Evolutionary conservation across 2,113 vertebrate species (phyloP).

Genomic region (Alouatta palliata): DNA sequence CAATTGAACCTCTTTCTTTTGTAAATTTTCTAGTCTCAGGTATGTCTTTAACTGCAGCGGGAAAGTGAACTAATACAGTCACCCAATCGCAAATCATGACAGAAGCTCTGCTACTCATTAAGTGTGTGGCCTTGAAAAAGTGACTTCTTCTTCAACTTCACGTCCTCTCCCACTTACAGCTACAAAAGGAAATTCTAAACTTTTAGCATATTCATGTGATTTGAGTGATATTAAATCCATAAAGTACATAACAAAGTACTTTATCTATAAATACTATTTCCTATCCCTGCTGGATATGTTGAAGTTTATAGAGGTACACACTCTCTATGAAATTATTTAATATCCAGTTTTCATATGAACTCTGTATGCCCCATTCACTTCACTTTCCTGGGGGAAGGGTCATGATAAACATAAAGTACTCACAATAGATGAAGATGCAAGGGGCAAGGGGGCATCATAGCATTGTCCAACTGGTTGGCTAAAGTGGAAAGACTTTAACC

Average conservation of each 20-base stretch:
- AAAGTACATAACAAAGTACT: neutral
- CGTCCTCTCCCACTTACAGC: too few species aligned
- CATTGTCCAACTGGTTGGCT: neutral
- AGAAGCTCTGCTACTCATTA: neutral
- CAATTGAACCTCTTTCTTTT: too few species aligned
- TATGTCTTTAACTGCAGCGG: too few species aligned
- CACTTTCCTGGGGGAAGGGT: neutral
- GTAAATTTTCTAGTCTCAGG: too few species aligned
- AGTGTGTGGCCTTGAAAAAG: neutral
- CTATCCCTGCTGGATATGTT: neutral
- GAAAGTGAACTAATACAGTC: too few species aligned
- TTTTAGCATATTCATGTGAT: neutral
- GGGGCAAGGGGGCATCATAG: fast-evolving
- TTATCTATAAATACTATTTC: neutral
- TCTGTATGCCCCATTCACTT: neutral
- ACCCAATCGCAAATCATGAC: fast-evolving
- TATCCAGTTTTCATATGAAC: neutral
- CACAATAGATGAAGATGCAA: neutral
- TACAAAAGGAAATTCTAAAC: neutral
- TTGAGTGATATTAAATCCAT: neutral
- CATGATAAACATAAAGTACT: neutral
- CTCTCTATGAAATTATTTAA: neutral
- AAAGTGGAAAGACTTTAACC: neutral
- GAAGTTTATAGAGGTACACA: neutral
- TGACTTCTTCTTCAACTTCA: neutral